phyloP scores from a whole-genome alignment of 37 sponge, comb jelly and placozoan species.

The Ianthella basta region DNA sequence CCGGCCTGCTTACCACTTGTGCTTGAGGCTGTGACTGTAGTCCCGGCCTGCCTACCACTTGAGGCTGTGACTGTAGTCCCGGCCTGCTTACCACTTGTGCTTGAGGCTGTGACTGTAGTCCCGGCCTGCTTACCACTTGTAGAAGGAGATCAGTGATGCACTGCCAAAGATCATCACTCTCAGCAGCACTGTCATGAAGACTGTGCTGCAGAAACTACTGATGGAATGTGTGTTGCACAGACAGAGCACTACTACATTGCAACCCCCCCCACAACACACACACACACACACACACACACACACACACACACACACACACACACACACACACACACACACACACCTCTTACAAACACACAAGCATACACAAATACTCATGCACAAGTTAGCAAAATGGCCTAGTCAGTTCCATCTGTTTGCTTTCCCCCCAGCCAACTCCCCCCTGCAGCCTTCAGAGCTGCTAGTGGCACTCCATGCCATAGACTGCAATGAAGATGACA shows the following conservation, averaged over 20 bases:
- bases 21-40: background rate
- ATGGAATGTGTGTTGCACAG: conserved; percentile 30
- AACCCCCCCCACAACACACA: background rate
- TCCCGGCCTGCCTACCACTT: too few species aligned
- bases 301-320: background rate
- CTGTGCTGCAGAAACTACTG: conserved; percentile 82
- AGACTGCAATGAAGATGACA: conserved; percentile 85
- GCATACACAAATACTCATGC: too few species aligned
- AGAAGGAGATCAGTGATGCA: conserved; percentile 87
- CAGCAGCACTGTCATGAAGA: conserved; percentile 84
- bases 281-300: background rate
- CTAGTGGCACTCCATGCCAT: conserved; percentile 94
- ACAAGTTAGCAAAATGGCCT: too few species aligned
- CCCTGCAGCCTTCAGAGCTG: conserved; percentile 89
- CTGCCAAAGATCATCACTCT: conserved; percentile 91
- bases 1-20: background rate
- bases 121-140: too few species aligned
- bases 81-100: background rate
- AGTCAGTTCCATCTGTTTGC: too few species aligned
- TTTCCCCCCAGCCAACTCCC: conserved; percentile 33
- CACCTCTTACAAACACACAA: conserved; percentile 8
- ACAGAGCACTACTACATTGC: background rate
- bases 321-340: background rate
- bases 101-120: background rate
- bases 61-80: background rate